A percentile compares a stretch with the other conserved stretches of the same genome.
Evolutionary conservation across 1,140 invertebrate species (phyloP).

Genomic region (Formica exsecta): DNA sequence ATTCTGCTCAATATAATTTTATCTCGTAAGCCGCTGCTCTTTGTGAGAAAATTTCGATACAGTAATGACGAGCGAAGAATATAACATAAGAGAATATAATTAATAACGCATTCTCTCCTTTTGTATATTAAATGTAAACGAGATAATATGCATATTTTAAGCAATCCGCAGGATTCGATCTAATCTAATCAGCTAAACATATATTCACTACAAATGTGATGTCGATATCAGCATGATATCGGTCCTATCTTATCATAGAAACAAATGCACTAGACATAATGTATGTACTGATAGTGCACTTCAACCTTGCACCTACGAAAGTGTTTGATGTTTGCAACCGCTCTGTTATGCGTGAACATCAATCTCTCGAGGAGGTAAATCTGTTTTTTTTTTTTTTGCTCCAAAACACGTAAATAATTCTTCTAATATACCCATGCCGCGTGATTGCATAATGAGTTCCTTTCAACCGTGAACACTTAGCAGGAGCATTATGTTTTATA

Average conservation of each 20-base stretch:
- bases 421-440: background rate
- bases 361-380: slow-evolving; percentile 60
- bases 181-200: background rate
- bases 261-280: slow-evolving; percentile 8
- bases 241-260: background rate
- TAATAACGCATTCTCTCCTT: slow-evolving; percentile 1
- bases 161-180: background rate
- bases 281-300: background rate
- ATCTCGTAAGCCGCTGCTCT: slow-evolving; percentile 20
- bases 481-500: too few species aligned
- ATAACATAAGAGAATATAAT: background rate
- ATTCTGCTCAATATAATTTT: slow-evolving; percentile 44
- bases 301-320: slow-evolving; percentile 38
- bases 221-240: background rate
- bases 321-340: background rate
- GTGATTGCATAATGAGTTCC: too few species aligned
- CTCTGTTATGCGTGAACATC: slow-evolving; percentile 67
- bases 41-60: slow-evolving; percentile 6
- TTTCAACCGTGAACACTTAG: too few species aligned
- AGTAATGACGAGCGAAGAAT: background rate
- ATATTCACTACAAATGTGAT: background rate
- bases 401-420: background rate
- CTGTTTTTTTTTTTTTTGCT: background rate
- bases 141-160: background rate
- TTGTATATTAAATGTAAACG: background rate